Conservation (phyloP, 2,797 vertebrate genomes). For the Phoebastria nigripes region DNA sequence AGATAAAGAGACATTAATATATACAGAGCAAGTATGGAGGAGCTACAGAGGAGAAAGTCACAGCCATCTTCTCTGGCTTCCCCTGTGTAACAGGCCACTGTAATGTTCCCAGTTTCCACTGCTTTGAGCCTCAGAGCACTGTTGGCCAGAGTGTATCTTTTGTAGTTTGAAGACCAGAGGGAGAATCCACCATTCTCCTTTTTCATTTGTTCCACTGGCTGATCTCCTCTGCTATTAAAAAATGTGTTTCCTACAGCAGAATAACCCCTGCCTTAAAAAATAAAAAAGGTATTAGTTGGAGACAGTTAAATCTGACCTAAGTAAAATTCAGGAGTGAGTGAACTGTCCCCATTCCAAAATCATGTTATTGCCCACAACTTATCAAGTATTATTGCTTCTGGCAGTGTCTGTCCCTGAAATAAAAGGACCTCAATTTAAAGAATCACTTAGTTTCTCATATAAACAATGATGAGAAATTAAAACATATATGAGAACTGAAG, state of each 20-base stretch:
- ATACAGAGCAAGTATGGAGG: background rate
- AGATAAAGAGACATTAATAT: background rate
- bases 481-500: constrained; percentile 38
- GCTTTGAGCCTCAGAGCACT: background rate
- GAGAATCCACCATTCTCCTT: background rate
- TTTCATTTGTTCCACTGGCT: background rate
- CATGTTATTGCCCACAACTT: background rate
- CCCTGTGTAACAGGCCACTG: background rate
- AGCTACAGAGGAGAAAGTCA: background rate
- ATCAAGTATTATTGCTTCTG: background rate
- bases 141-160: background rate
- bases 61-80: background rate
- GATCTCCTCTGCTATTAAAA: background rate
- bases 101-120: background rate
- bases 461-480: constrained; percentile 25
- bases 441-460: constrained; percentile 9
- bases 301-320: background rate
- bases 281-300: background rate
- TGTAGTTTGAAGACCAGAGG: background rate
- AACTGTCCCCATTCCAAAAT: background rate
- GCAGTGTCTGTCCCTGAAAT: background rate
- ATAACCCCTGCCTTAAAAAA: background rate
- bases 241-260: background rate
- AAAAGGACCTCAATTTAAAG: constrained; percentile 13
- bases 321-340: background rate